Base-by-base conservation (phyloP, 2,113 vertebrate genomes). In the Varanus salvator region DNA sequence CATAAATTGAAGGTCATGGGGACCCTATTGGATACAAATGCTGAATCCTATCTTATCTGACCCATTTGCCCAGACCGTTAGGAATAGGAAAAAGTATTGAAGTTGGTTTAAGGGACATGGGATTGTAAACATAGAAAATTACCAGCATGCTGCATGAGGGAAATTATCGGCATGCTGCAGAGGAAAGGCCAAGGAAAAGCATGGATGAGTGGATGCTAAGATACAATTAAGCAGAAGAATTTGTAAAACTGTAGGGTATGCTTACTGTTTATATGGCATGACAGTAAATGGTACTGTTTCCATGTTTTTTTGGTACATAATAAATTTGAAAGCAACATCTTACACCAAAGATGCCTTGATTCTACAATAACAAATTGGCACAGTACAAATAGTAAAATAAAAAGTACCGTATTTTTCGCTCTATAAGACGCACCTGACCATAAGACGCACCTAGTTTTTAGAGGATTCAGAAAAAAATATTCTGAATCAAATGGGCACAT, bases 61-160 rank as follows among this genome's bases (percentile, higher is more conserved):
- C 78, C 84, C 87, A 57, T 64, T 77, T 77, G 25, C 19, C 52
- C 86, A 89, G 91, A 91, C 90, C 48, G 9, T 50, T 31, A 34
- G 82, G 69, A 0, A 81, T 2, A n/a, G 54, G 52, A 27, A 60
- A 8, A 84, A n/a, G 38, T 44, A 86, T 87, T 8, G 21, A 44
- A 87, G 17, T 0, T 11, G 88, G 50, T 21, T 19, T 64, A 64
- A 64, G 17, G 11, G 60, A 19, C 60, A 64, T 64, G 17, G 60
- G 21, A 64, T 88, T 6, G 71, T 89, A 50, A 91, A 93, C 84
- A 23, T 34, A 14, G 31, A 92, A 92, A 86, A 85, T 17, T 57
- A 23, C 89, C 4, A 50, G 0, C 83, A 44, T 44, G 38, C 38
- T 27, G 23, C 25, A 27, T 69, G 66, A 23, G 27, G 23, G 27